phyloP scores from a whole-genome alignment of 2,888 invertebrate species.

The Caenorhabditis parvicauda region DNA sequence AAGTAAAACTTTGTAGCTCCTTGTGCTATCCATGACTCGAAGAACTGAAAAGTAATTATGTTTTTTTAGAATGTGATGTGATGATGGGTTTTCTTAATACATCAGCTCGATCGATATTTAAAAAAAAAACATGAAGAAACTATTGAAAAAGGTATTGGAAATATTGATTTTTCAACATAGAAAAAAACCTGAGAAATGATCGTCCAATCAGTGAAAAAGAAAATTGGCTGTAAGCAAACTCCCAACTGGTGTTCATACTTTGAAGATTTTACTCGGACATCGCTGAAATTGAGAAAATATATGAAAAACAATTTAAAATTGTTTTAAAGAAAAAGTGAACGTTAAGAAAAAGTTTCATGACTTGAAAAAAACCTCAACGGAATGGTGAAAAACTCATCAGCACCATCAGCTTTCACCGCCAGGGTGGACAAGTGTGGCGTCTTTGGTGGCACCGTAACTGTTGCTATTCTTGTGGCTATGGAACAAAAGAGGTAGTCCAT shows the following conservation, averaged over 20 bases:
- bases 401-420: slow-evolving; percentile 13
- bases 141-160: no score
- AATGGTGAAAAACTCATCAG: slow-evolving; percentile 18
- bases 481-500: slow-evolving; percentile 26
- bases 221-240: slow-evolving; percentile 50
- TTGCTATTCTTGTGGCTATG: slow-evolving; percentile 28
- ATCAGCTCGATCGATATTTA: no score
- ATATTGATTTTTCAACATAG: not conserved
- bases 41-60: slow-evolving; percentile 41
- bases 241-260: slow-evolving; percentile 33
- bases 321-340: not conserved
- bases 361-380: slow-evolving; percentile 18
- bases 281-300: slow-evolving; percentile 12
- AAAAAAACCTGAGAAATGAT: slow-evolving; percentile 24
- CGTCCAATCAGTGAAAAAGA: slow-evolving; percentile 43
- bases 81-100: not conserved
- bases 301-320: not conserved
- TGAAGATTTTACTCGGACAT: slow-evolving; percentile 23
- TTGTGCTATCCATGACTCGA: slow-evolving; percentile 46
- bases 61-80: not conserved
- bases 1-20: slow-evolving; percentile 53
- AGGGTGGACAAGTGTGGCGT: slow-evolving; percentile 8
- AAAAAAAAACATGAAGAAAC: no score
- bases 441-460: slow-evolving; percentile 6
- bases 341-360: not conserved